Conservation (phyloP, 1,140 invertebrate genomes). For the Batillaria attramentaria region DNA sequence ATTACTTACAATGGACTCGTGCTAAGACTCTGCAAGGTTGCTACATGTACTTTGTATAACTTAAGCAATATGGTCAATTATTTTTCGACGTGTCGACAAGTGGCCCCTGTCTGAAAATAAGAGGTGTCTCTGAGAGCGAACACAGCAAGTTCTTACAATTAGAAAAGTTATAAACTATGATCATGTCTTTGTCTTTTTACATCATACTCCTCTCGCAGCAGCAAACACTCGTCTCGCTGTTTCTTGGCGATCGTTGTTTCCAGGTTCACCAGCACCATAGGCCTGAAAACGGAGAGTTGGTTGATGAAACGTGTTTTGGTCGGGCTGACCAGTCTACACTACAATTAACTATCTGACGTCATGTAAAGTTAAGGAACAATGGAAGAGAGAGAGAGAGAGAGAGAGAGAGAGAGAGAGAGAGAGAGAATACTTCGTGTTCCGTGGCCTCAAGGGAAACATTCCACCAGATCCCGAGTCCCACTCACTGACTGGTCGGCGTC, state of each 20-base stretch:
- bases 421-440: neutral
- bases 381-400: neutral
- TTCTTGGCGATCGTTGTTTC: neutral
- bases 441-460: too few relatives aligned
- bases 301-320: neutral
- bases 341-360: too few relatives aligned
- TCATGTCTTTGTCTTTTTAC: neutral
- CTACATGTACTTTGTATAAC: neutral
- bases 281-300: neutral
- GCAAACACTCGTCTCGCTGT: neutral
- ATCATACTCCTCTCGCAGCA: slow-evolving; percentile 13
- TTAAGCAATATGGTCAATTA: neutral
- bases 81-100: neutral
- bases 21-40: neutral
- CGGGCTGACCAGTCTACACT: neutral
- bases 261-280: neutral
- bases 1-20: too few relatives aligned
- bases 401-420: slow-evolving; percentile 4
- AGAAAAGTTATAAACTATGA: neutral
- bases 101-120: neutral
- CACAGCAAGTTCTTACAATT: neutral
- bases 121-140: neutral
- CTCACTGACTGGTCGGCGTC: too few relatives aligned
- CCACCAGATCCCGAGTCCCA: too few relatives aligned
- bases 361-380: too few relatives aligned